Percentiles rank a stretch among this genome's conserved stretches.
phyloP scores from a whole-genome alignment of 2,797 vertebrate genomes.

The Ceryle rudis region DNA sequence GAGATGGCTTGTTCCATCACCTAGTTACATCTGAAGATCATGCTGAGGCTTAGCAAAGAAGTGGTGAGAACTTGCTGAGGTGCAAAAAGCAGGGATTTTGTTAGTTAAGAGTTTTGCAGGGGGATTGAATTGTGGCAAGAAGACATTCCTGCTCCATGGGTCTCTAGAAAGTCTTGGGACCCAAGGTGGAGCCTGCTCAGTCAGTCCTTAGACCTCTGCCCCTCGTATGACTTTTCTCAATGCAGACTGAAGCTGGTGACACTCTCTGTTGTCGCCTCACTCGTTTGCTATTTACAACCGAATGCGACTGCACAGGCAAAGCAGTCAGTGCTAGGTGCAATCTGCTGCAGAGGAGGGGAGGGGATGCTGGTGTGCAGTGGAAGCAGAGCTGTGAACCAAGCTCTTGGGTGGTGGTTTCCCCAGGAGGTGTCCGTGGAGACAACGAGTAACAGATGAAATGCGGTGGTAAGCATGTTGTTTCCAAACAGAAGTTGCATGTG shows the following conservation, averaged over 20 bases:
- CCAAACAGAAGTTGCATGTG: not conserved
- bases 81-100: not conserved
- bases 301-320: accelerated
- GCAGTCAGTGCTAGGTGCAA: not conserved
- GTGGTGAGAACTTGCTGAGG: not conserved
- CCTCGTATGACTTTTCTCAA: accelerated
- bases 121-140: not conserved
- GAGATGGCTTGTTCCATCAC: not conserved
- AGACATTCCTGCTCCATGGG: not conserved
- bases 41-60: not conserved
- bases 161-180: not conserved
- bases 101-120: not conserved
- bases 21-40: accelerated
- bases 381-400: not conserved
- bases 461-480: not conserved
- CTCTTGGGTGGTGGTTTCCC: not conserved
- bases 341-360: not conserved
- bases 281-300: accelerated
- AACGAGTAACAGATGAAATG: accelerated
- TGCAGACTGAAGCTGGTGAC: not conserved
- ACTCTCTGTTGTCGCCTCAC: accelerated
- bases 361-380: not conserved
- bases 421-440: not conserved
- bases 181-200: accelerated
- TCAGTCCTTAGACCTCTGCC: not conserved